phyloP scores from a whole-genome alignment of 30 jellyfish, hydroid and myxozoan species.

The Chironex yamaguchii region DNA sequence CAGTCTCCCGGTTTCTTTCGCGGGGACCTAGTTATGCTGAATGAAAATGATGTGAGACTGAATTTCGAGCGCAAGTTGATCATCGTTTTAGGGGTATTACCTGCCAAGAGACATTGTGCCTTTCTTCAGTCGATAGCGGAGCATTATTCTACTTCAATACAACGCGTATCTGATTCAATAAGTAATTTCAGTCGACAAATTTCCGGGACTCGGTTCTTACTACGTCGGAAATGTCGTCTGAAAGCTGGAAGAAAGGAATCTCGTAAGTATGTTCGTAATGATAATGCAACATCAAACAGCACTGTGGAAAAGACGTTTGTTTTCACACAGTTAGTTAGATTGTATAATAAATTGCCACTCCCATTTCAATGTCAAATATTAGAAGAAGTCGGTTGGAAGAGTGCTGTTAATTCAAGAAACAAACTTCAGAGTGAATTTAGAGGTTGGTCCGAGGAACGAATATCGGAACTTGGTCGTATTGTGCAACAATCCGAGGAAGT shows the following conservation, averaged over 20 bases:
- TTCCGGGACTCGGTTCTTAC: neutral
- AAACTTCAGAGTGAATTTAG: slow-evolving; percentile 37
- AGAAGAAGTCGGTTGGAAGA: slow-evolving; percentile 64
- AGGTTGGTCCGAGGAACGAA: slow-evolving; percentile 47
- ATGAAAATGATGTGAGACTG: neutral
- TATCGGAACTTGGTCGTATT: slow-evolving; percentile 64
- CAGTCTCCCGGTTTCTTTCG: neutral
- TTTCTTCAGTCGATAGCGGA: neutral
- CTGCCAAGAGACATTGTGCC: neutral
- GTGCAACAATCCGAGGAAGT: slow-evolving; percentile 62
- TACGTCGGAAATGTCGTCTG: neutral
- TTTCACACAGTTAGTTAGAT: neutral
- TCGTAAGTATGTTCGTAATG: neutral
- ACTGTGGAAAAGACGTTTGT: neutral
- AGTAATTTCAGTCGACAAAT: neutral
- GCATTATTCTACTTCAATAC: neutral
- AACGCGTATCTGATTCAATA: neutral
- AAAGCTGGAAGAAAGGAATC: neutral
- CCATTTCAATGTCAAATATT: slow-evolving; percentile 76
- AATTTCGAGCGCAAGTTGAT: neutral
- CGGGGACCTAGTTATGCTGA: neutral
- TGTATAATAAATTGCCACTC: slow-evolving; percentile 65
- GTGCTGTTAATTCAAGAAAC: slow-evolving; percentile 19
- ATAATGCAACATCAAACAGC: neutral
- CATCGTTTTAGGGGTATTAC: neutral